phyloP scores from a whole-genome alignment of 2,797 vertebrate genomes.

The Sebastes reedi region DNA sequence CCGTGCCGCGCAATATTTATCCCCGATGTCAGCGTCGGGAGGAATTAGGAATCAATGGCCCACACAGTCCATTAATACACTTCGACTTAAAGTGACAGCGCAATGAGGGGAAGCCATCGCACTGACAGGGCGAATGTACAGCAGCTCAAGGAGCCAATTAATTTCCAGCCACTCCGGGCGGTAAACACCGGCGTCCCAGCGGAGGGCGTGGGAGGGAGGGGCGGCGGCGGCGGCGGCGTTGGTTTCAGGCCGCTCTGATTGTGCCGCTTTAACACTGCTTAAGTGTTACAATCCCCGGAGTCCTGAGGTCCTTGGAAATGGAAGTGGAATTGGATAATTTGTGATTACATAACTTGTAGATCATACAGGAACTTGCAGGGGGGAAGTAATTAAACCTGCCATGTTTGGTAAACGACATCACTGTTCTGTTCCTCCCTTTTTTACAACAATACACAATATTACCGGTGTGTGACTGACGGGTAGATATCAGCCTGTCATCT shows the following conservation, averaged over 20 bases:
- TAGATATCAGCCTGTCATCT: background rate
- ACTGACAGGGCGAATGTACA: conserved; percentile 53
- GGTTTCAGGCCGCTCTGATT: conserved; percentile 39
- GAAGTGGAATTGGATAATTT: conserved; percentile 28
- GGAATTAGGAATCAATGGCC: conserved; percentile 97
- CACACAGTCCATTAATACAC: conserved; percentile 92
- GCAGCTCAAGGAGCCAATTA: conserved; percentile 76
- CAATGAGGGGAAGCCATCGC: conserved; percentile 69
- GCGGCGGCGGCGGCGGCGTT: background rate
- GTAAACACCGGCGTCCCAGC: conserved; percentile 58
- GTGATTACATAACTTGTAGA: conserved; percentile 18
- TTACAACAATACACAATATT: background rate
- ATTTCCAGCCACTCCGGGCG: conserved; percentile 65
- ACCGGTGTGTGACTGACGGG: background rate
- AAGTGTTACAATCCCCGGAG: conserved; percentile 26
- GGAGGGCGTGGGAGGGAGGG: conserved; percentile 34
- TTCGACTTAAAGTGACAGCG: conserved; percentile 79
- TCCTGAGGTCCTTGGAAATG: background rate
- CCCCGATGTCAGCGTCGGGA: conserved; percentile 82
- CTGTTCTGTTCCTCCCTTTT: background rate
- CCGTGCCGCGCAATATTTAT: conserved; percentile 86
- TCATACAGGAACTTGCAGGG: background rate
- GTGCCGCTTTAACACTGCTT: conserved; percentile 25
- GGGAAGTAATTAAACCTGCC: conserved; percentile 20
- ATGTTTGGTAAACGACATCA: conserved; percentile 4